Evolutionary conservation across 1,140 invertebrate species (phyloP).

Genomic region (Zeugodacus cucurbitae): DNA sequence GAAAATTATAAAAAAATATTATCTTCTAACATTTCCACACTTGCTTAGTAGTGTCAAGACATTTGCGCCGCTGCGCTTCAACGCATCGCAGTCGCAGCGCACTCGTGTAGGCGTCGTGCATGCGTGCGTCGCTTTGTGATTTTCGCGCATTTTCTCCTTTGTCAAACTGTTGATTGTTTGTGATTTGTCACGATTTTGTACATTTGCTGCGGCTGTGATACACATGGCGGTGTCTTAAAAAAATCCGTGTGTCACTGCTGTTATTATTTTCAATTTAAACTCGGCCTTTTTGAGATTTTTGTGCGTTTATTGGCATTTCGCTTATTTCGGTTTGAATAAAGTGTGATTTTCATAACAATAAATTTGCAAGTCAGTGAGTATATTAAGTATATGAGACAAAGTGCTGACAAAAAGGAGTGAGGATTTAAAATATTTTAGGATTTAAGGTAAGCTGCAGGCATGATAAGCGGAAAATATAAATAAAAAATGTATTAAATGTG

Average conservation of each 20-base stretch:
- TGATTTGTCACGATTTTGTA: background rate
- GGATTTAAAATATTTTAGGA: background rate
- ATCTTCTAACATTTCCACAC: background rate
- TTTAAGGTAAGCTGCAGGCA: background rate
- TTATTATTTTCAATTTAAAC: conserved; percentile 5
- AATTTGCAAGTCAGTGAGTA: background rate
- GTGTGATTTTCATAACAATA: background rate
- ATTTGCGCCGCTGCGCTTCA: background rate
- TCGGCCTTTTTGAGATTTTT: background rate
- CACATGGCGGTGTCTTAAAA: background rate
- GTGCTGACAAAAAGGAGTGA: background rate
- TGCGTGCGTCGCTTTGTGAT: background rate
- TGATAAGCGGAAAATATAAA: background rate
- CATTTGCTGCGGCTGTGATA: no score
- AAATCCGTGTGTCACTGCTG: background rate
- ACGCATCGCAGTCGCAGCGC: background rate
- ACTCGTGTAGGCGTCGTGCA: background rate
- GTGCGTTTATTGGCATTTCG: background rate
- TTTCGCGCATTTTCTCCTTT: background rate
- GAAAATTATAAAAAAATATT: no score
- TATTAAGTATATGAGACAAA: background rate
- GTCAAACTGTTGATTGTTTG: conserved; percentile 28
- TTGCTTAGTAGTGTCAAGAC: background rate
- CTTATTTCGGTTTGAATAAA: background rate
- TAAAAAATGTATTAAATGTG: no score